Evolutionary conservation across 2,113 vertebrate genomes (phyloP).

Genomic region (Phainopepla nitens): DNA sequence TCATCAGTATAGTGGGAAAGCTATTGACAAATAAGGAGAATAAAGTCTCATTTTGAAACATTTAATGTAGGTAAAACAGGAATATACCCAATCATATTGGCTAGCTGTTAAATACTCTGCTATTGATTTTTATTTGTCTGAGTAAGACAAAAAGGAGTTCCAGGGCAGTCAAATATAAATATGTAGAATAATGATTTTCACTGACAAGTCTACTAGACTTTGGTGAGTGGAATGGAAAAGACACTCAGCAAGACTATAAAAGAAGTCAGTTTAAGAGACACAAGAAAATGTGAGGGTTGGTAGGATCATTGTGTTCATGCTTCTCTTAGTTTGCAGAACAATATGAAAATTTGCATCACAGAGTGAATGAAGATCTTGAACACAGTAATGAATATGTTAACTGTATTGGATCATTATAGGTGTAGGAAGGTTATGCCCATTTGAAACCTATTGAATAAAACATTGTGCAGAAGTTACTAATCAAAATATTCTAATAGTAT

Average conservation of each 20-base stretch:
- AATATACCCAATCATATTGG: neutral
- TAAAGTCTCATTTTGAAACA: neutral
- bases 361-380: neutral
- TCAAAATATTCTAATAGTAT: slow-evolving; percentile 6
- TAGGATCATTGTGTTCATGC: neutral
- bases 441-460: slow-evolving; percentile 28
- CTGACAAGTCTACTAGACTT: neutral
- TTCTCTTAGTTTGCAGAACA: neutral
- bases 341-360: neutral
- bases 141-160: neutral
- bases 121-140: neutral
- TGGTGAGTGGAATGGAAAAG: neutral
- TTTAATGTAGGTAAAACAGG: neutral
- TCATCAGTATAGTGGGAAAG: neutral
- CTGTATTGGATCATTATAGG: neutral
- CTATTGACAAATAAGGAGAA: neutral
- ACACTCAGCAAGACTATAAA: neutral
- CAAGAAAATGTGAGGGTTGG: fast-evolving
- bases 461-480: neutral
- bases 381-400: slow-evolving; percentile 12
- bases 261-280: neutral
- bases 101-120: neutral
- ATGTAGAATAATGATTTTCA: neutral
- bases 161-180: neutral
- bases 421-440: neutral